These are phyloP conservation scores for Oikopleura dioica DNA, from an alignment of 23 tunicate genomes.

Conservation along the genomic window DNA sequence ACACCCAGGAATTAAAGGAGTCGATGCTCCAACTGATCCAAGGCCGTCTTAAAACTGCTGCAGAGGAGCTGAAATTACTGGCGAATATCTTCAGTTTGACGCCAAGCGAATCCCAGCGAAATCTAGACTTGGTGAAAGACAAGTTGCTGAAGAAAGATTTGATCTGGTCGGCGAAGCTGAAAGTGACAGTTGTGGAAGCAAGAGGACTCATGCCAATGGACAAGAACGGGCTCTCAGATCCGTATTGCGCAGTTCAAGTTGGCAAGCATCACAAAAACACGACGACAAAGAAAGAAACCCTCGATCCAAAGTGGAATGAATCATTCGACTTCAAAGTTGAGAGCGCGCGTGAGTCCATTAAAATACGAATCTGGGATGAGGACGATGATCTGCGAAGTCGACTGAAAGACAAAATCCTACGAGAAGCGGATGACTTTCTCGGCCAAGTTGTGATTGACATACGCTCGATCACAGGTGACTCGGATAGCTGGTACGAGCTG, in stretches of 20 bases:
- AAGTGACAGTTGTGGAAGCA: background rate
- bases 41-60: background rate
- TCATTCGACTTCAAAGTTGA: background rate
- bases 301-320: background rate
- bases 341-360: background rate
- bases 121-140: background rate
- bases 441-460: background rate
- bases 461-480: background rate
- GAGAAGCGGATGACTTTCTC: background rate
- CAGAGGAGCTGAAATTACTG: background rate
- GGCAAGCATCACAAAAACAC: background rate
- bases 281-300: background rate
- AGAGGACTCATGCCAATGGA: background rate
- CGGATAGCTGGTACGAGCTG: background rate
- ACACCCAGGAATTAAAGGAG: background rate
- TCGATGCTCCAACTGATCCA: background rate
- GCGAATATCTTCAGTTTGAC: no score
- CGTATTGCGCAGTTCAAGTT: background rate
- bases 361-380: background rate
- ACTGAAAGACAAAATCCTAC: background rate
- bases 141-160: background rate
- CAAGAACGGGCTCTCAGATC: background rate
- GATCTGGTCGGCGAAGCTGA: background rate
- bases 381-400: background rate
- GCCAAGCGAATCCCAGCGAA: background rate